Evolutionary conservation across 2,888 invertebrate species (phyloP), one percentile per base, ranked within the genome.

Genomic region (Drosophila gaucha): DNA sequence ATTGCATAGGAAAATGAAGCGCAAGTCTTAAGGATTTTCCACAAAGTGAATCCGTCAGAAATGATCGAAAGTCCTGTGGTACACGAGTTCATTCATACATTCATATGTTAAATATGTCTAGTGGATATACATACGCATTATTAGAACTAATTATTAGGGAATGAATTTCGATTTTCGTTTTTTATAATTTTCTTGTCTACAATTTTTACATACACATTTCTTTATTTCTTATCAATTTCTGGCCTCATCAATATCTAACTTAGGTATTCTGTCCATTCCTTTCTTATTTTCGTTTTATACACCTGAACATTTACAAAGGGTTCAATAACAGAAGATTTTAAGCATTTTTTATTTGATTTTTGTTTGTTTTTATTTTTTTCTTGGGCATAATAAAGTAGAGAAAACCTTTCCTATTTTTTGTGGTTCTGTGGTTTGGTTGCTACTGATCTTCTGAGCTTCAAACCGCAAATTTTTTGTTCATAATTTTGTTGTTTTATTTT

Each of bases 351-450:
- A 52, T 55, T 26, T 35, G n/a, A 16, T 46, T 44, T 50, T 2
- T 35, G 1, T 6, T 41, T 49, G 26, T 30, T 47, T 5, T 35
- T 35, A 73, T 44, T 60, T 74, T 58, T 67, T 46, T n/a, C 14
- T 70, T 80, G 62, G 67, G 73, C 54, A 65, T 72, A 85, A 89
- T 89, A 89, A 89, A 82, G 82, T 89, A 88, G 86, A 90, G 89
- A 90, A 89, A 89, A 89, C 86, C 76, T 75, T 85, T 80, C 70
- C 77, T 79, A 16, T 71, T 80, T 78, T 69, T 69, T 67, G 68
- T 67, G 64, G 51, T 74, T 69, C 54, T 60, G 43, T 50, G 51
- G 60, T 74, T 75, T 71, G 46, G 55, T 67, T 50, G 47, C 71
- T 47, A n/a, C 69, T 74, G 64, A 56, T 74, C 43, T 69, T 75